These are phyloP conservation scores for Ditylenchus weischeri DNA, from an alignment of 2,888 invertebrate species.

Conservation along the genomic window DNA sequence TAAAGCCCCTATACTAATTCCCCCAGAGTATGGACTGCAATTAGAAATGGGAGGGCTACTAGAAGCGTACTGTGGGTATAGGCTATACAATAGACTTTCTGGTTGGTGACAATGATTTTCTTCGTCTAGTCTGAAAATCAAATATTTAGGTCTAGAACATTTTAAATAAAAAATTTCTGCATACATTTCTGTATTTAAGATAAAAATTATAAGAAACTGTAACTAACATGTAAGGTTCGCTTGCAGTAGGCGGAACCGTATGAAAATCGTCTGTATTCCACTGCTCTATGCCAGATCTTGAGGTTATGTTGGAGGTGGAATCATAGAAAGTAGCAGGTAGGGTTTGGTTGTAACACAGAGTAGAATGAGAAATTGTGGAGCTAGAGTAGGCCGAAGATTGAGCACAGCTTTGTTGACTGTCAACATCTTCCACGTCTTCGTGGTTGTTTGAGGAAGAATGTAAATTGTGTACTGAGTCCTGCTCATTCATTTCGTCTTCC, in stretches of 20 bases:
- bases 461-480: not conserved
- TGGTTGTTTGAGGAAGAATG: not conserved
- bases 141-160: too few species aligned
- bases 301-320: not conserved
- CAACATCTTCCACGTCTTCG: slow-evolving; percentile 17
- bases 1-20: not conserved
- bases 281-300: slow-evolving; percentile 2
- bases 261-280: slow-evolving; percentile 24
- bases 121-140: not conserved
- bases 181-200: too few species aligned
- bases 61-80: not conserved
- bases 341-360: not conserved
- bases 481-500: slow-evolving; percentile 13
- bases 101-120: slow-evolving; percentile 1
- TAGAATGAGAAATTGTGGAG: not conserved
- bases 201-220: not conserved
- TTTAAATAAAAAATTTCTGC: too few species aligned
- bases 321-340: not conserved
- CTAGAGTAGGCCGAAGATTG: not conserved
- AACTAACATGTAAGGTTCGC: slow-evolving; percentile 1
- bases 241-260: slow-evolving; percentile 14
- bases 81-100: slow-evolving; percentile 1
- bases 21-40: not conserved
- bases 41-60: not conserved
- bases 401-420: too few species aligned